These are phyloP conservation scores for Zaprionus ornatus DNA, from an alignment of 1,140 invertebrate species.

Conservation along the genomic window DNA sequence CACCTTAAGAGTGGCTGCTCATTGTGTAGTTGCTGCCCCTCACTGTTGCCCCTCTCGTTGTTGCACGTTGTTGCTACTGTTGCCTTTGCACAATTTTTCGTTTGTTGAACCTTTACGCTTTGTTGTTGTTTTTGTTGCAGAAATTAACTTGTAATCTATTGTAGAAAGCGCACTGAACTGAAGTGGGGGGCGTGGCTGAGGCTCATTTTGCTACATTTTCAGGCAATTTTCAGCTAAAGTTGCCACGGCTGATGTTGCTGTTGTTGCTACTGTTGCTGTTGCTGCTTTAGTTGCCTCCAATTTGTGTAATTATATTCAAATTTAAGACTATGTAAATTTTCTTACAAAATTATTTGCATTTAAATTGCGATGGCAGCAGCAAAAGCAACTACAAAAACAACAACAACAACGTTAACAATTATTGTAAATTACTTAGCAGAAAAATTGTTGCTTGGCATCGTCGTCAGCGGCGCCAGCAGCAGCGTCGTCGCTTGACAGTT, in stretches of 20 bases:
- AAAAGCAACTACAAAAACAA: conserved; percentile 26
- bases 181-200: conserved; percentile 59
- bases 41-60: conserved; percentile 32
- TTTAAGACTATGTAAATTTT: conserved; percentile 76
- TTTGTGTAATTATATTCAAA: conserved; percentile 81
- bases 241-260: not conserved
- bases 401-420: conserved; percentile 66
- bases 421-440: conserved; percentile 73
- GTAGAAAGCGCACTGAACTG: conserved; percentile 69
- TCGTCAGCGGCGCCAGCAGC: not conserved
- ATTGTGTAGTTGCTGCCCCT: conserved; percentile 32
- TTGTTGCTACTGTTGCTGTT: conserved; percentile 15
- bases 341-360: conserved; percentile 77
- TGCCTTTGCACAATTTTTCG: conserved; percentile 72
- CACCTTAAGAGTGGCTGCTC: conserved; percentile 41
- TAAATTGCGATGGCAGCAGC: conserved; percentile 55
- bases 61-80: conserved; percentile 37
- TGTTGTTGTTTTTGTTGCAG: conserved; percentile 43
- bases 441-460: not conserved
- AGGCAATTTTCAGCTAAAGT: conserved; percentile 44
- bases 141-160: conserved; percentile 60
- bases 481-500: conserved; percentile 20
- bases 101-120: conserved; percentile 71
- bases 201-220: conserved; percentile 40
- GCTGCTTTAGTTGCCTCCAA: conserved; percentile 53